These are phyloP conservation scores for Papilio demoleus DNA, from an alignment of 2,888 invertebrate genomes.

Conservation along the genomic window DNA sequence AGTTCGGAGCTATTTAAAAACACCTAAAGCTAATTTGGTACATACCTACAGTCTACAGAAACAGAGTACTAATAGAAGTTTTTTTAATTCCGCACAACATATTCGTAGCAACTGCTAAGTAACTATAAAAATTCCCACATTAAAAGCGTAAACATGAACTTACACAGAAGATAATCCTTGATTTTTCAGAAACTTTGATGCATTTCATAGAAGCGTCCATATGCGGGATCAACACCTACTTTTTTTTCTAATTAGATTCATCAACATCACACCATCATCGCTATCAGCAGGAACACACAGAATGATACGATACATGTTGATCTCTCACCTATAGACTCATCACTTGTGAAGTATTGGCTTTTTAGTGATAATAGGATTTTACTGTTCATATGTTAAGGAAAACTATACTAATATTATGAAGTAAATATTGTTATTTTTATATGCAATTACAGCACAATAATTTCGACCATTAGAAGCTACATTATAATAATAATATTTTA, in stretches of 20 bases:
- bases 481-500: too few species aligned
- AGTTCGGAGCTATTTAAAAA: too few species aligned
- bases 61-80: too few species aligned
- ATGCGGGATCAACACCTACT: constrained; percentile 96
- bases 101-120: too few species aligned
- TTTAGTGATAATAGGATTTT: constrained; percentile 94
- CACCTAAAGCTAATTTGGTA: too few species aligned
- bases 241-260: constrained; percentile 94
- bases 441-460: too few species aligned
- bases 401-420: constrained; percentile 9
- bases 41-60: too few species aligned
- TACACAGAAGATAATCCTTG: constrained; percentile 93
- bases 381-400: constrained; percentile 75
- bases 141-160: too few species aligned
- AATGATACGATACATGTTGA: constrained; percentile 97
- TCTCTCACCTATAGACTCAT: constrained; percentile 96
- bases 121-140: too few species aligned
- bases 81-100: too few species aligned
- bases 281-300: constrained; percentile 94
- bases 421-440: too few species aligned
- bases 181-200: constrained; percentile 91
- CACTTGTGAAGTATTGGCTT: constrained; percentile 94
- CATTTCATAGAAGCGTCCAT: constrained; percentile 94
- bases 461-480: too few species aligned
- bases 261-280: constrained; percentile 97